These are phyloP conservation scores for mouse (Mus musculus) DNA, from an alignment of 2,113 vertebrate genomes.

Conservation along the genomic window DNA sequence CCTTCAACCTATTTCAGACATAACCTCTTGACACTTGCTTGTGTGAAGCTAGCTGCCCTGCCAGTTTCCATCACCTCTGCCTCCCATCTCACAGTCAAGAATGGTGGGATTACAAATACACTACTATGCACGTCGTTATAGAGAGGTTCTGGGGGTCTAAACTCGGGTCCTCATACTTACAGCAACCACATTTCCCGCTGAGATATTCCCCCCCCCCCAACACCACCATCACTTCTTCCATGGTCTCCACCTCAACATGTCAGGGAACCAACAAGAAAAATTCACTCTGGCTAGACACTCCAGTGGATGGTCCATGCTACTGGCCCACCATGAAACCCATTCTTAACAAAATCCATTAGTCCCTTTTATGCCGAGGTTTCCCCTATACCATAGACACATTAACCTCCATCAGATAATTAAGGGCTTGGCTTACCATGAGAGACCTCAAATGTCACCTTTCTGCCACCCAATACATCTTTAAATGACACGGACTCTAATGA, in stretches of 20 bases:
- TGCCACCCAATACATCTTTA: slow-evolving; percentile 82
- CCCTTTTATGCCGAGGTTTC: slow-evolving; percentile 56
- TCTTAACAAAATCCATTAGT: slow-evolving; percentile 74
- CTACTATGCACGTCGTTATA: background rate
- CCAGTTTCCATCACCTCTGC: background rate
- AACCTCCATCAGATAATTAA: slow-evolving; percentile 86
- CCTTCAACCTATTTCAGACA: background rate
- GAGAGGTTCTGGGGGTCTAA: background rate
- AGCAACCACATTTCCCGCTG: background rate
- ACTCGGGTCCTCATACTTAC: too few species aligned
- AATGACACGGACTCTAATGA: slow-evolving; percentile 83
- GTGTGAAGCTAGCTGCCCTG: background rate
- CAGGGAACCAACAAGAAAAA: background rate
- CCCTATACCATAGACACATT: slow-evolving; percentile 71
- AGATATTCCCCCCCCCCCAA: too few species aligned
- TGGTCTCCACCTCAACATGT: background rate
- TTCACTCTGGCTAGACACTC: background rate
- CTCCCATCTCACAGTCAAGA: background rate
- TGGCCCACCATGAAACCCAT: slow-evolving; percentile 48
- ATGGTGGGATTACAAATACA: too few species aligned
- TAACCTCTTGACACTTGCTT: background rate
- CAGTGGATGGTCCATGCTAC: background rate
- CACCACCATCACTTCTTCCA: background rate
- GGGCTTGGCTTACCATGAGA: slow-evolving; percentile 83
- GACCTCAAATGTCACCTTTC: slow-evolving; percentile 83